Percentiles rank a stretch among this genome's conserved stretches.
These are phyloP conservation scores for Electrophaes corylata DNA, from an alignment of 2,888 invertebrate species.

Conservation along the genomic window DNA sequence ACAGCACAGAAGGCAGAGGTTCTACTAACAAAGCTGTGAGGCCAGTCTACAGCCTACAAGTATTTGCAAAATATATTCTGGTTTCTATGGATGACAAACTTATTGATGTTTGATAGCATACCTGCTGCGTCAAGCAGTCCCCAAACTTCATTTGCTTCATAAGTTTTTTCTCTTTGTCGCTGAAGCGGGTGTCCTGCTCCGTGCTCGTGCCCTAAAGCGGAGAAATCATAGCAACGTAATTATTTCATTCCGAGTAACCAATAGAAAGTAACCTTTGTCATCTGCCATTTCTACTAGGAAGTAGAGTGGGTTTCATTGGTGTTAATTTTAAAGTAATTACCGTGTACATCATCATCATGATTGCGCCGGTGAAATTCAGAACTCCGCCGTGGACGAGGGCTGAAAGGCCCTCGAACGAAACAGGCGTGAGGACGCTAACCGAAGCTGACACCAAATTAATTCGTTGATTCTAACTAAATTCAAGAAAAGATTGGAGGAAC, in stretches of 20 bases:
- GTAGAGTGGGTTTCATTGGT: background rate
- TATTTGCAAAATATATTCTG: too few species aligned
- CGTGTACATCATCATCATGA: constrained; percentile 78
- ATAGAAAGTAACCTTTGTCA: constrained; percentile 2
- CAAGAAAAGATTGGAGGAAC: background rate
- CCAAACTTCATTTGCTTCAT: constrained; percentile 99
- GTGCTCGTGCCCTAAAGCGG: constrained; percentile 95
- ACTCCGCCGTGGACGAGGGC: constrained; percentile 49
- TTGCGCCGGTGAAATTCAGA: constrained; percentile 57
- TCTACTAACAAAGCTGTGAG: too few species aligned
- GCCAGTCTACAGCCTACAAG: too few species aligned
- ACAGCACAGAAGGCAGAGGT: too few species aligned
- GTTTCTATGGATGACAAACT: too few species aligned
- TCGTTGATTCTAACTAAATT: background rate
- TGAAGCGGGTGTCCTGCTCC: constrained; percentile 99
- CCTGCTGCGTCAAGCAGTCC: constrained; percentile 96
- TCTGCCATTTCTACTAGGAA: background rate
- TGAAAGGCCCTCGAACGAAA: constrained; percentile 44
- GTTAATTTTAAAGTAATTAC: constrained; percentile 50
- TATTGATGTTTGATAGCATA: constrained; percentile 54
- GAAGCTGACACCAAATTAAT: constrained; percentile 2
- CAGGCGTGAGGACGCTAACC: constrained; percentile 56
- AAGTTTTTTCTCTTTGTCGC: constrained; percentile 99
- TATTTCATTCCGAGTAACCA: background rate
- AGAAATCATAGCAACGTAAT: constrained; percentile 1